phyloP scores from a whole-genome alignment of 2,113 vertebrate species.

The Hippocampus comes region DNA sequence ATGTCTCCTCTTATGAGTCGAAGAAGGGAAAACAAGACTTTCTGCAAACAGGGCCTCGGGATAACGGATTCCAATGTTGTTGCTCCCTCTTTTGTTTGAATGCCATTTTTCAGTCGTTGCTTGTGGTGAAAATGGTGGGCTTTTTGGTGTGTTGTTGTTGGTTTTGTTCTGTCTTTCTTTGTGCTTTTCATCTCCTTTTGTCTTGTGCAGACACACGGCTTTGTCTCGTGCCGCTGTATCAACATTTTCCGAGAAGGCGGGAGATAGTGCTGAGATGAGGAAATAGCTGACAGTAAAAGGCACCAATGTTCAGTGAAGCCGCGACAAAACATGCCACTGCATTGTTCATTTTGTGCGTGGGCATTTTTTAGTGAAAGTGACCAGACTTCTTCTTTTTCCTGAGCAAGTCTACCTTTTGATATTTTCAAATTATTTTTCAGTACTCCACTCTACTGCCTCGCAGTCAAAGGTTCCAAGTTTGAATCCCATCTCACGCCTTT shows the following conservation, averaged over 20 bases:
- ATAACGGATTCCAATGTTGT: constrained; percentile 62
- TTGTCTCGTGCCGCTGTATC: constrained; percentile 46
- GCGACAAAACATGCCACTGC: neutral
- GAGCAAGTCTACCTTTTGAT: neutral
- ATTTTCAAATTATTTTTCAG: neutral
- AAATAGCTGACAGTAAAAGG: constrained; percentile 36
- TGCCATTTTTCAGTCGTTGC: constrained; percentile 53
- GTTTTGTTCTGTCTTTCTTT: constrained; percentile 28
- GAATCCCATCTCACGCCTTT: too few relatives aligned
- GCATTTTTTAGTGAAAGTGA: neutral
- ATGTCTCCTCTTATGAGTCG: constrained; percentile 58
- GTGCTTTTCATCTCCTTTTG: constrained; percentile 46
- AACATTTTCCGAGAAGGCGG: constrained; percentile 35
- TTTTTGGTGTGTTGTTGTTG: constrained; percentile 1
- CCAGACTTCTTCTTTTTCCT: neutral
- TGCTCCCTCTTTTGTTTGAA: constrained; percentile 53
- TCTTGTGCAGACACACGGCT: constrained; percentile 45
- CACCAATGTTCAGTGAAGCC: constrained; percentile 9
- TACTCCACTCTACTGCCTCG: neutral
- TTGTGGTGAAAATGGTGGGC: constrained; percentile 35
- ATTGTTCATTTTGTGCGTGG: neutral
- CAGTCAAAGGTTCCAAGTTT: neutral
- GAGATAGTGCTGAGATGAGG: constrained; percentile 11
- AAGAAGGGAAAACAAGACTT: constrained; percentile 59
- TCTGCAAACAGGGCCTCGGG: constrained; percentile 60